Base-by-base conservation (phyloP, 2,888 invertebrate genomes). In the Vandiemenella viatica region DNA sequence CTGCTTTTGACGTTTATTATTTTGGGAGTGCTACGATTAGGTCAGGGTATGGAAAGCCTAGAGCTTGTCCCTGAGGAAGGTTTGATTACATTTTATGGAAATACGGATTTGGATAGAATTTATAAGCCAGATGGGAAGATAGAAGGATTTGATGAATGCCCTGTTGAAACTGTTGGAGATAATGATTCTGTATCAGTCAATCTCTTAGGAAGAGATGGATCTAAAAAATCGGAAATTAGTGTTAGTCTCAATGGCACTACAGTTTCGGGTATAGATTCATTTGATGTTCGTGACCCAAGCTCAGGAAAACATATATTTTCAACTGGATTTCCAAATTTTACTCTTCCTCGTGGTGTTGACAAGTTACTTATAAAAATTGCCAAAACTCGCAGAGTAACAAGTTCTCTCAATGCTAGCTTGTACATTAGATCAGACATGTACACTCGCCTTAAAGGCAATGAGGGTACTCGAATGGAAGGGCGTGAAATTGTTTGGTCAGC, bases 11-110 rank as follows among this genome's bases (percentile, higher is more conserved):
- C 88, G 0, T 73, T 88, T 37, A 82, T 83, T 0, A 84, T 91
- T 46, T 73, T 89, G 49, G 81, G 83, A 6, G 88, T 90, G 0
- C 64, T 91, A 40, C 71, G 83, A 50, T 72, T 91, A 50, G 87
- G 87, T 0, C 61, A 62, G 51, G 88, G 88, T 6, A 82, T 90
- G 76, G 84, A 89, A 61, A 84, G 85, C 56, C 74, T 91, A 66
- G 90, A 91, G 65, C 73, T 89, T 43, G 75, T 88, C 0, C 76
- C 80, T 1, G 80, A 83, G 46, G 77, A 80, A 52, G 76, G 78
- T 52, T 72, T 83, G 0, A 70, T 88, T 0, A 89, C 88, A 62
- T 82, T 90, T 62, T 82, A 79, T 53, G 89, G 89, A 0, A 69
- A 75, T 40, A 76, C 83, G 0, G 83, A 87, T 61, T 68, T 90